Evolutionary conservation across 2,888 invertebrate genomes (phyloP), one percentile per base, ranked within the genome.

Genomic region (Lithophane socia): DNA sequence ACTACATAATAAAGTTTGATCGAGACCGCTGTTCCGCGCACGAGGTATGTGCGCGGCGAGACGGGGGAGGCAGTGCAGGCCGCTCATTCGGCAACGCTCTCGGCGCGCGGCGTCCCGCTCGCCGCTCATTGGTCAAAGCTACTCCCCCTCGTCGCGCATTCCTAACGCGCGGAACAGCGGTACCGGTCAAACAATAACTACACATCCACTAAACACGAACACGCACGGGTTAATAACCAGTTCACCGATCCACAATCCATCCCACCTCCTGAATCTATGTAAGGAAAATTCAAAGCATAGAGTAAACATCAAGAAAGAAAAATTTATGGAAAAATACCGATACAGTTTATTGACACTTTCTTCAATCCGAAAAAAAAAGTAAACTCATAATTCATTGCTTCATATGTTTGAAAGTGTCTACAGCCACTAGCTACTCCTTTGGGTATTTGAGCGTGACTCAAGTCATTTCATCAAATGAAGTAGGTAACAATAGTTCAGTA

Each of bases 261-360:
- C 47, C 47, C 74, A 49, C n/a, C 66, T 84, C 47, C 84, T 66
- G 82, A 66, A 80, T 73, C 69, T 84, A 84, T 66, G 58, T 70
- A 69, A 73, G 61, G 73, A 69, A 69, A 80, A 58, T 3, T 44
- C 37, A 49, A 56, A 72, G 49, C 44, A 66, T 61, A 66, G 44
- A 66, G 58, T 83, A 47, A 72, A 83, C 56, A 82, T 10, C 63
- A 64, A 80, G 21, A 54, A 3, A 7, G 9, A 52, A 60, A 18
- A 44, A 49, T 29, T 0, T 1, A 44, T 75, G 52, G 61, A 49
- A 65, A 66, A 21, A 29, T 24, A 5, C 42, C 4, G 37, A 1
- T 18, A 29, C 1, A 65, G 16, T 65, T 52, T 29, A 29, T 44
- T 52, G 16, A 24, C 13, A 21, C 29, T 18, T 66, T 47, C 12